Percentiles rank a stretch among this genome's conserved stretches.
Conservation (phyloP, 2,888 invertebrate genomes). For the Oasisia sp. region DNA sequence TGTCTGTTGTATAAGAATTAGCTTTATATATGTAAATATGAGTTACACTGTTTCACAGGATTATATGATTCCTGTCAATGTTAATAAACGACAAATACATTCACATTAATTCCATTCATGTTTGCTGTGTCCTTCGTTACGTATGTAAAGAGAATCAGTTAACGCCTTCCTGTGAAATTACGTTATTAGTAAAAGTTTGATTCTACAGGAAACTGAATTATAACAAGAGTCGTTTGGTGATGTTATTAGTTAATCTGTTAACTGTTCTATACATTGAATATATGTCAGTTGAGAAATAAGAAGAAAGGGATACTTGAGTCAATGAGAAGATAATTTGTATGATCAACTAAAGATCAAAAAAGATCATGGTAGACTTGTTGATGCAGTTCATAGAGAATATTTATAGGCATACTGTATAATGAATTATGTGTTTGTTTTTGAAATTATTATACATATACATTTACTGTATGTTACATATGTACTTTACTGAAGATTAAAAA, state of each 20-base stretch:
- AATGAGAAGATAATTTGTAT: no score
- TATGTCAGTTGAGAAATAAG: no score
- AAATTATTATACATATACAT: neutral
- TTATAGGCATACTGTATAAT: neutral
- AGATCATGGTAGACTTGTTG: neutral
- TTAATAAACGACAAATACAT: neutral
- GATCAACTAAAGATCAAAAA: neutral
- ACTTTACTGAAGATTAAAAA: neutral
- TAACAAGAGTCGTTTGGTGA: neutral
- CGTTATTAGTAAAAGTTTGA: neutral
- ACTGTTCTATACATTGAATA: no score
- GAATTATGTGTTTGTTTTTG: neutral
- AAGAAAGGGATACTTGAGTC: no score
- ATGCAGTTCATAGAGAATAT: neutral
- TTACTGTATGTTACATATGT: neutral
- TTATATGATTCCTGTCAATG: neutral
- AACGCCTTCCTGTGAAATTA: neutral
- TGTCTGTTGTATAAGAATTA: neutral
- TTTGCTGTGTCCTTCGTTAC: neutral
- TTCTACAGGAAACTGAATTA: neutral
- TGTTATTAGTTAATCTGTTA: neutral
- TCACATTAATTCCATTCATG: neutral
- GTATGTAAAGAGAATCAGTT: neutral
- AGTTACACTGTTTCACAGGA: neutral
- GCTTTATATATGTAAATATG: neutral